Evolutionary conservation across 2,888 invertebrate species (phyloP).

Genomic region (Baronia brevicornis): DNA sequence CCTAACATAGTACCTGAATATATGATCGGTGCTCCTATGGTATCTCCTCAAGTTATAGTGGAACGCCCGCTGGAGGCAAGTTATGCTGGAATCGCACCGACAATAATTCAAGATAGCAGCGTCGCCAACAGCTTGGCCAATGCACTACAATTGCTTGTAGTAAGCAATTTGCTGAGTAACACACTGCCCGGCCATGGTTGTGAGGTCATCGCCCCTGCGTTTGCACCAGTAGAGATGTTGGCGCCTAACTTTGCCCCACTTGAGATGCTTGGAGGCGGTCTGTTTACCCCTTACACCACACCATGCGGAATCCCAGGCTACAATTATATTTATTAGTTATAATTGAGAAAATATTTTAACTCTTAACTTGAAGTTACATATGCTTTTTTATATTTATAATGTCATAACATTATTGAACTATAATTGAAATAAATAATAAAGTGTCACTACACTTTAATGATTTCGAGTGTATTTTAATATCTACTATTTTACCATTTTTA

Average conservation of each 20-base stretch:
- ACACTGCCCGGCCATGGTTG: slow-evolving; percentile 34
- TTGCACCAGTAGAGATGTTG: slow-evolving; percentile 10
- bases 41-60: slow-evolving; percentile 13
- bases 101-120: slow-evolving; percentile 49
- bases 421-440: too few relatives aligned
- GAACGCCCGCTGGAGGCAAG: slow-evolving; percentile 22
- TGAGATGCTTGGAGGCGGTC: slow-evolving; percentile 9
- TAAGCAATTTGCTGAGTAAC: slow-evolving; percentile 49
- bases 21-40: slow-evolving; percentile 16
- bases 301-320: slow-evolving; percentile 15
- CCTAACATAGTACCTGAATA: slow-evolving; percentile 25
- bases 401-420: too few relatives aligned
- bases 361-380: too few relatives aligned
- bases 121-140: slow-evolving; percentile 58
- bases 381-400: too few relatives aligned
- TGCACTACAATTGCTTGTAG: slow-evolving; percentile 51
- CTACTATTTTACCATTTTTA: too few relatives aligned
- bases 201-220: slow-evolving; percentile 11
- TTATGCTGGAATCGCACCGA: slow-evolving; percentile 28
- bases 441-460: too few relatives aligned
- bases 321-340: slow-evolving; percentile 15
- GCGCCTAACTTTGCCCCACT: slow-evolving; percentile 8
- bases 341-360: slow-evolving; percentile 2
- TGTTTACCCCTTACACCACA: slow-evolving; percentile 10
- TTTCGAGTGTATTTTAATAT: too few relatives aligned